Base-by-base conservation (phyloP, 2,888 invertebrate species). In the Nephrotoma guestfalica region DNA sequence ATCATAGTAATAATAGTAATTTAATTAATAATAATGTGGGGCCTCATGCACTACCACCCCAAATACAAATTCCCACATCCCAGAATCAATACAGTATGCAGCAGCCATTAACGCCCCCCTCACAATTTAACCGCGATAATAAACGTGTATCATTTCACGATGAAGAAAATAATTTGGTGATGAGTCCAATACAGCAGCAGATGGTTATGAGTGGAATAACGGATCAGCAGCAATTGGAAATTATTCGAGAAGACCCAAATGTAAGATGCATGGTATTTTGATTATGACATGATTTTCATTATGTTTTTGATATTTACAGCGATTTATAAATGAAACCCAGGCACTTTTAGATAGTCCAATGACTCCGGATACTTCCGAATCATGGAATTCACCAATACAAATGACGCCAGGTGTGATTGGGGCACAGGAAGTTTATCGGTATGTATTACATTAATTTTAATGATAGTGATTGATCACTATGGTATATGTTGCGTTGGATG, bases 321-420 rank as follows among this genome's bases (percentile, higher is more conserved):
- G 94, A 89, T 96, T 96, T 91, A 94, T 96, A 89, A 93, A 95
- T 89, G 96, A 97, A 91, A 96, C 96, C 88, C 96, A 96, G 91
- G 94, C 93, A 89, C 93, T 97, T 93, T 92, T 97, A 90, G 94
- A 96, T 89, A 95, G 95, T 89, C 96, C 96, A 87, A 93, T 94
- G 88, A 95, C 95, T 85, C 96, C 96, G 5, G 91, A 92, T 88
- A 89, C 92, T 47, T 30, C 30, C 11, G 91, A 91, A 86, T 90
- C 90, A 71, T 92, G 92, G 92, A 91, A 91, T 87, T 90, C 90
- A 85, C 88, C 89, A 15, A 89, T 91, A 87, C 92, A 93, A 88
- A 95, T 95, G 89, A 98, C 98, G 87, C 98, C 98, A 41, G 98
- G 98, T 88, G 99, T 99, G 87, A 98, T 99, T 90, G 99, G 99